Evolutionary conservation across 2,797 vertebrate species (phyloP), one percentile per base, ranked within the genome.

Genomic region (Clarias platycephalus): DNA sequence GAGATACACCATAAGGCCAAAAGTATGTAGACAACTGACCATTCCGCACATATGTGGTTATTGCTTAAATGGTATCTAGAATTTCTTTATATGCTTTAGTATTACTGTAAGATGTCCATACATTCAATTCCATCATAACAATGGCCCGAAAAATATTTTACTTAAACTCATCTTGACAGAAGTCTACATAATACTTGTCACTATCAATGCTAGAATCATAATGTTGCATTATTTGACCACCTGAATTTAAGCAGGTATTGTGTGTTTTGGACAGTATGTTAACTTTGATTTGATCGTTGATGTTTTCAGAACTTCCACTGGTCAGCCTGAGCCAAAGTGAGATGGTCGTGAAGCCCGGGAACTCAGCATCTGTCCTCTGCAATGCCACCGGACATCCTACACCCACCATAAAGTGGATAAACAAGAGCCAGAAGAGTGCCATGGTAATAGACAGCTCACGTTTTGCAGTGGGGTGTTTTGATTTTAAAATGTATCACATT

Each of bases 331-430:
- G 90, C 34, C 64, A 67, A 18, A 89, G 88, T 6, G 63, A 77
- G 82, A 82, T 88, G 85, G 78, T 0, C 1, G 89, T 91, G 9
- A 60, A 18, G 1, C 68, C 88, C 16, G 93, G 93, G 1, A 34
- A 90, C 15, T 78, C 22, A 1, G 88, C 91, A 1, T 90, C 90
- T 66, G 92, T 96, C 72, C 87, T 90, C 80, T 96, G 95, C 83
- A 94, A 94, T 2, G 91, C 93, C 49, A 92, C 93, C 0, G 95
- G 95, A 18, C 87, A 94, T 86, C 95, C 95, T 77, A 58, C 87
- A 44, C 95, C 95, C 53, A 88, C 90, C 68, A 87, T 93, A 0
- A 81, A 92, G 87, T 96, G 94, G 95, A 66, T 93, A 86, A 93
- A 87, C 89, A 95, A 94, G 88, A 71, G 28, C 28, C 37, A 53